Evolutionary conservation across 2,113 vertebrate species (phyloP).

Genomic region (Acrocephalus kingi): DNA sequence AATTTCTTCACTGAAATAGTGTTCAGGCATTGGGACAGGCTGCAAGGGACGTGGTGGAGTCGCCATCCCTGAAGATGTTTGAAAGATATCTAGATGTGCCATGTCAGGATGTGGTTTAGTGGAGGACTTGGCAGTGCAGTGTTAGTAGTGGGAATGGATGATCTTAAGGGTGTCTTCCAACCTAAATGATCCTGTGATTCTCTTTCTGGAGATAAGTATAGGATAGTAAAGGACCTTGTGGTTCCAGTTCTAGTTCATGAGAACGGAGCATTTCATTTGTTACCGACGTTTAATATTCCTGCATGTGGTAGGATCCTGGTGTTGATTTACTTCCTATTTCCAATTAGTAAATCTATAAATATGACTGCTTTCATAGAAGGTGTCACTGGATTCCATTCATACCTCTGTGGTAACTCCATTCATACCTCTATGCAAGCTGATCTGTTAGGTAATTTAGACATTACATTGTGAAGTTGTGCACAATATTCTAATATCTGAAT

Average conservation of each 20-base stretch:
- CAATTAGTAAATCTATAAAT: neutral
- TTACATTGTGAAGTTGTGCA: neutral
- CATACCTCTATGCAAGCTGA: neutral
- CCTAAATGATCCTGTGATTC: neutral
- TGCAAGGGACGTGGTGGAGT: neutral
- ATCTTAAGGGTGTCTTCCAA: neutral
- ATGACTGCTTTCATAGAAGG: neutral
- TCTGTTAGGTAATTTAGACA: neutral
- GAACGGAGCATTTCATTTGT: neutral
- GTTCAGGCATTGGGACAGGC: neutral
- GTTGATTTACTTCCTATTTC: neutral
- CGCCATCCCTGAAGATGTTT: neutral
- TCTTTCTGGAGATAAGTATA: neutral
- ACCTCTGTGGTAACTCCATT: rapidly evolving
- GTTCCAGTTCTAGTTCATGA: neutral
- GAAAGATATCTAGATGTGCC: neutral
- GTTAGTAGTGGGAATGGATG: neutral
- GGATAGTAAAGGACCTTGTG: neutral
- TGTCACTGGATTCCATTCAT: neutral
- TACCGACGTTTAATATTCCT: rapidly evolving
- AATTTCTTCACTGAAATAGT: neutral
- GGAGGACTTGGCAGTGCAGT: neutral
- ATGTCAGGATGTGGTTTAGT: neutral
- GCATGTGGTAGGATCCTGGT: neutral
- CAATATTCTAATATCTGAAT: neutral